Evolutionary conservation across 1,140 invertebrate species (phyloP).

Genomic region (Rhizoglyphus robini): DNA sequence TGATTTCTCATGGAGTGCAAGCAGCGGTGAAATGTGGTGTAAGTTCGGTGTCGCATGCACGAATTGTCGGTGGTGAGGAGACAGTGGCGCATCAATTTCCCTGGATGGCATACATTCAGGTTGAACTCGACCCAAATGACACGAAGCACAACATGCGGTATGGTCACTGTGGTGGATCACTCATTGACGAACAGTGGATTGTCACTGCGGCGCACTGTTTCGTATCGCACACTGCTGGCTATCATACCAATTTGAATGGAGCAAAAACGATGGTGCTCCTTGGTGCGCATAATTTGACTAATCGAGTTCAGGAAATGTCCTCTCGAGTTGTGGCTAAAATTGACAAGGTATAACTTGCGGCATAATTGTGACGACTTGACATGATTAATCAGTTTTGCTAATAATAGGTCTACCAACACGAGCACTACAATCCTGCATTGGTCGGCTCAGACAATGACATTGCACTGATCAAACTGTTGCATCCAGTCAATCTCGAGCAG

Average conservation of each 20-base stretch:
- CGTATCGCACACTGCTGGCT: background rate
- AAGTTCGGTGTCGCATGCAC: background rate
- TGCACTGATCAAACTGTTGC: background rate
- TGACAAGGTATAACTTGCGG: too few species aligned
- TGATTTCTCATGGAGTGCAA: too few species aligned
- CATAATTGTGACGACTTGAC: too few species aligned
- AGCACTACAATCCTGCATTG: background rate
- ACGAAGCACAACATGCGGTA: background rate
- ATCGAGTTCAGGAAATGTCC: too few species aligned
- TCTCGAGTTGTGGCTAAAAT: too few species aligned
- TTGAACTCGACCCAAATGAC: background rate
- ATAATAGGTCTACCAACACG: background rate
- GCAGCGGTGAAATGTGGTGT: background rate
- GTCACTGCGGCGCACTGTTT: conserved; percentile 35
- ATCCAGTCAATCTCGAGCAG: too few species aligned
- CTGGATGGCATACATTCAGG: background rate
- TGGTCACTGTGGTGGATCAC: conserved; percentile 30
- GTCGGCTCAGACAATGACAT: background rate
- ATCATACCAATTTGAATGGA: background rate
- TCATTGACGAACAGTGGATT: conserved; percentile 32
- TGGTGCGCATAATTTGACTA: background rate
- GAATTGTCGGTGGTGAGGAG: background rate
- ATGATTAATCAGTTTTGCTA: too few species aligned
- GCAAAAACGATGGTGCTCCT: background rate
- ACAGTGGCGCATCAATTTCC: background rate